These are phyloP conservation scores for Loxodonta africana DNA, from an alignment of 2,113 vertebrate species.

Conservation along the genomic window DNA sequence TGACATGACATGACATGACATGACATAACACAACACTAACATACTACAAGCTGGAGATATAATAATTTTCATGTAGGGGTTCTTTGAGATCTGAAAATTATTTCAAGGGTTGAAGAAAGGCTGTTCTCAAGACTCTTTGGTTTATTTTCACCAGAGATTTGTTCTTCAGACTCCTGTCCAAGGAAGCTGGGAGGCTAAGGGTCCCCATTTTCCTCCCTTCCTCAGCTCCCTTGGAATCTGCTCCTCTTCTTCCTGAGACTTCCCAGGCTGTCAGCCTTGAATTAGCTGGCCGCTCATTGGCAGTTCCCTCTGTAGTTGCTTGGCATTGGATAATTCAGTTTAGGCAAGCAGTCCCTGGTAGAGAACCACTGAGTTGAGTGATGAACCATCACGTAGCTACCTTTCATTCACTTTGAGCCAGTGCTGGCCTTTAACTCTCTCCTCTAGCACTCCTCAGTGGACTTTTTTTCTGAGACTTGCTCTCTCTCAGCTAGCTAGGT, in stretches of 20 bases:
- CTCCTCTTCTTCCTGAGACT: not conserved
- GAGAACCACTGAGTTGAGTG: not conserved
- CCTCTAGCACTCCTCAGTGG: not conserved
- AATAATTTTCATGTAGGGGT: not conserved
- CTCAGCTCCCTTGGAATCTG: not conserved
- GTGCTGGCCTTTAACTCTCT: not conserved
- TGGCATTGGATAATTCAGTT: not conserved
- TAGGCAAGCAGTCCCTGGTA: not conserved
- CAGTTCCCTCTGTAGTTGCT: not conserved
- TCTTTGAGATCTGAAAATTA: not conserved
- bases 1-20: too few species aligned
- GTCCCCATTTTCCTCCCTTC: not conserved
- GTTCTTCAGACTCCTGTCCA: too few species aligned
- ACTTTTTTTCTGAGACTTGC: not conserved
- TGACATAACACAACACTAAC: too few species aligned
- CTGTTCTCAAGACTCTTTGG: not conserved
- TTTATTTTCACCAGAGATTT: not conserved
- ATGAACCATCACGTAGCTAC: rapidly evolving
- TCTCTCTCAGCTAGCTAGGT: not conserved
- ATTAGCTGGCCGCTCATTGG: not conserved
- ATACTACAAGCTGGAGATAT: not conserved
- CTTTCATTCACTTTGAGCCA: not conserved
- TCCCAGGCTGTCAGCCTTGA: not conserved
- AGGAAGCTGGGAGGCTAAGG: not conserved
- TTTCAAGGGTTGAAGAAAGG: not conserved